Evolutionary conservation across 2,797 vertebrate genomes (phyloP).

Genomic region (Discoglossus pictus): DNA sequence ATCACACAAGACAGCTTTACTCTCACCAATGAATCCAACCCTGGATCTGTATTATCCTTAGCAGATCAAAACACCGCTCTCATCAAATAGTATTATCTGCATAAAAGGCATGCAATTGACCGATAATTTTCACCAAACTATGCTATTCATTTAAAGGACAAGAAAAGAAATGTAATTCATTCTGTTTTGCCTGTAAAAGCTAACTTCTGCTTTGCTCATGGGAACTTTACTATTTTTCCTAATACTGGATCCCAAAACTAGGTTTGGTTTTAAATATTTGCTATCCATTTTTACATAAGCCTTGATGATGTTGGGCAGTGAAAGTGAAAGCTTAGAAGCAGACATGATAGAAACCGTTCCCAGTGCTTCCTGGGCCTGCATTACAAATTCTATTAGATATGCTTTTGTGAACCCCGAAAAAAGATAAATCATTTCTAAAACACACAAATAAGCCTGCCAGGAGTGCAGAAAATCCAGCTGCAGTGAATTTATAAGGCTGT

Average conservation of each 20-base stretch:
- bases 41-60: constrained; percentile 83
- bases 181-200: constrained; percentile 64
- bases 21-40: constrained; percentile 88
- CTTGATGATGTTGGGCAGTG: constrained; percentile 62
- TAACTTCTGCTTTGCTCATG: constrained; percentile 72
- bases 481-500: not conserved
- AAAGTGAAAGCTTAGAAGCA: constrained; percentile 67
- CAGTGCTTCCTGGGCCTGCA: constrained; percentile 62
- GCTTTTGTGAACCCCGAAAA: constrained; percentile 67
- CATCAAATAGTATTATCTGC: constrained; percentile 97
- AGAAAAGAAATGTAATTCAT: constrained; percentile 81
- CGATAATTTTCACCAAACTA: constrained; percentile 91
- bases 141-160: constrained; percentile 92
- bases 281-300: constrained; percentile 69
- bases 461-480: not conserved
- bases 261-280: constrained; percentile 61
- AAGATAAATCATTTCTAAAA: constrained; percentile 60
- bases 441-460: not conserved
- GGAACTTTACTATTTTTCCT: constrained; percentile 73
- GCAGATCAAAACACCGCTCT: constrained; percentile 94
- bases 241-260: constrained; percentile 71
- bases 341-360: constrained; percentile 64
- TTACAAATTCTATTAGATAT: constrained; percentile 70
- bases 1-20: constrained; percentile 98
- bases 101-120: constrained; percentile 94